phyloP scores from a whole-genome alignment of 2,113 vertebrate genomes.

The Rattus rattus region DNA sequence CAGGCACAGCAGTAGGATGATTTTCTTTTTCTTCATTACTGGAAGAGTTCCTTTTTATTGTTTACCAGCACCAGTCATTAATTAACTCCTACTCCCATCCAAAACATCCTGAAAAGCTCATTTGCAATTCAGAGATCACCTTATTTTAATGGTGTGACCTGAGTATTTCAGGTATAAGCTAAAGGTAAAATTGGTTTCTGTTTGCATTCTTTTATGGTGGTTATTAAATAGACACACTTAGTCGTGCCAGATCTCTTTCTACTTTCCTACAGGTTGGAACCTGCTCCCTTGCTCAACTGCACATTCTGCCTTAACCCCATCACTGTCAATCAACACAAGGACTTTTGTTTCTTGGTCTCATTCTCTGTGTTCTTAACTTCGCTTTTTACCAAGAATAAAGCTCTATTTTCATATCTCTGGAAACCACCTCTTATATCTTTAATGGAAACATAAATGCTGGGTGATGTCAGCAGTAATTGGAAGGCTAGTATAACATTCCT shows the following conservation, averaged over 20 bases:
- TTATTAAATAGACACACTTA: not conserved
- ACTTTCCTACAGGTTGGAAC: not conserved
- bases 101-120: not conserved
- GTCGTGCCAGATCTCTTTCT: not conserved
- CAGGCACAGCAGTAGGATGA: not conserved
- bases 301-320: not conserved
- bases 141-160: not conserved
- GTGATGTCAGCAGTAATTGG: conserved; percentile 60
- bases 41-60: not conserved
- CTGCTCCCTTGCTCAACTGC: not conserved
- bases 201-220: not conserved
- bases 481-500: conserved; percentile 39
- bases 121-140: not conserved
- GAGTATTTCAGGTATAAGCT: not conserved
- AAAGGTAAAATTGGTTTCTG: not conserved
- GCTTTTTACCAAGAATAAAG: conserved; percentile 54
- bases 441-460: conserved; percentile 47
- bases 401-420: conserved; percentile 34
- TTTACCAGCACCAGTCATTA: not conserved
- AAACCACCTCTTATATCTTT: conserved; percentile 21
- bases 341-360: not conserved
- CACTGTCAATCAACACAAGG: not conserved
- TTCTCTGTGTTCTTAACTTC: conserved; percentile 24
- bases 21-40: not conserved
- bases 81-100: not conserved